A percentile compares a stretch with the other conserved stretches of the same genome.
These are phyloP conservation scores for Machimus atricapillus DNA, from an alignment of 2,888 invertebrate species.

Conservation along the genomic window DNA sequence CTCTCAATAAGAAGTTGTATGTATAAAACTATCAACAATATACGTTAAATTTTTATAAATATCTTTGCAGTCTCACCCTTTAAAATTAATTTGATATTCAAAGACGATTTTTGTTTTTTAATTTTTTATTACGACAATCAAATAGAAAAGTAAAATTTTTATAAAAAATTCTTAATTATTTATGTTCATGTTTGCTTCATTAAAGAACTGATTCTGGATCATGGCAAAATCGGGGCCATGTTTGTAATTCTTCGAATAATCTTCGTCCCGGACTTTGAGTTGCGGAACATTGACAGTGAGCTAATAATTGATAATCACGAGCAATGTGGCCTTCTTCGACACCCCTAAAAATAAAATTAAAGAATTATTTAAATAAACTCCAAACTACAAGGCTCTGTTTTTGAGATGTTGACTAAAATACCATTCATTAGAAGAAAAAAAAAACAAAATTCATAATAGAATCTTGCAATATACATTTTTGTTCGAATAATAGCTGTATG, in stretches of 20 bases:
- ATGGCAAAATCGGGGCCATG: slow-evolving; percentile 63
- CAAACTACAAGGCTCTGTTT: no score
- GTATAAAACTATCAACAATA: background rate
- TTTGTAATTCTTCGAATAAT: slow-evolving; percentile 65
- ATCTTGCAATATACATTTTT: no score
- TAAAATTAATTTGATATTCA: background rate
- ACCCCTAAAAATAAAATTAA: slow-evolving; percentile 55
- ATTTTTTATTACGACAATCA: background rate
- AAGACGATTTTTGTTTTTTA: background rate
- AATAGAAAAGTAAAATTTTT: background rate
- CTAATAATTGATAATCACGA: slow-evolving; percentile 63
- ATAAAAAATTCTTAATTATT: background rate
- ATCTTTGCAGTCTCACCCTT: background rate
- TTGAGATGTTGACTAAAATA: no score
- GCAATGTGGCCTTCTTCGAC: slow-evolving; percentile 63
- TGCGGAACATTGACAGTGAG: slow-evolving; percentile 65
- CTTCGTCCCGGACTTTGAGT: slow-evolving; percentile 65
- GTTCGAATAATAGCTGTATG: no score
- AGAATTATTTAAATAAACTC: background rate
- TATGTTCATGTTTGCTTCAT: background rate
- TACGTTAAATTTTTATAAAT: background rate
- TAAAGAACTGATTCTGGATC: background rate
- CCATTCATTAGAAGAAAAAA: no score
- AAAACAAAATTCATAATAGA: no score
- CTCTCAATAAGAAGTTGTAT: background rate